These are phyloP conservation scores for Lepisosteus oculatus DNA, from an alignment of 2,113 vertebrate species.

Conservation along the genomic window DNA sequence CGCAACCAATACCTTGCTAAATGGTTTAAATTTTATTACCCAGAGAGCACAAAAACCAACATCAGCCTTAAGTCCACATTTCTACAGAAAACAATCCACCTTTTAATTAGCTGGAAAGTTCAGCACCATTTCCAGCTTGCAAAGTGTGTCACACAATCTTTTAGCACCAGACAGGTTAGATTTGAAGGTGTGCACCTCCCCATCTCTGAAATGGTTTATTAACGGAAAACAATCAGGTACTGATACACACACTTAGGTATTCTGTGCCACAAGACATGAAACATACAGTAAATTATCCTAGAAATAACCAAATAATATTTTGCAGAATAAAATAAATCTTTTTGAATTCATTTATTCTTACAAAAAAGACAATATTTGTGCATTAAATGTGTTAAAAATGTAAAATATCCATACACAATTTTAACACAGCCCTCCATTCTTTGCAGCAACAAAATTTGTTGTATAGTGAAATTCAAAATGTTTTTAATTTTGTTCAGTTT, in stretches of 20 bases:
- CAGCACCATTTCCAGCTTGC: conserved; percentile 26
- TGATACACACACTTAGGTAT: too few species aligned
- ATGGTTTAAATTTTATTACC: conserved; percentile 64
- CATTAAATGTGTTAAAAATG: too few species aligned
- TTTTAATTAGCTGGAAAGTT: conserved; percentile 45
- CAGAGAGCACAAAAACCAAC: conserved; percentile 8
- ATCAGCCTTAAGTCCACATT: conserved; percentile 46
- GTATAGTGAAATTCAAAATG: too few species aligned
- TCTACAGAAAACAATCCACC: conserved; percentile 44
- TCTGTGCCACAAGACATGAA: conserved; percentile 5
- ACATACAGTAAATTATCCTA: conserved; percentile 36
- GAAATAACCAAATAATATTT: conserved; percentile 21
- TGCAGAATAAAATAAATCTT: too few species aligned
- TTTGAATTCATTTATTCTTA: neutral
- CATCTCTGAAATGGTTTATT: conserved; percentile 1
- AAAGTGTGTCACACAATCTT: conserved; percentile 17
- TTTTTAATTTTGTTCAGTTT: too few species aligned
- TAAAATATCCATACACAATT: too few species aligned
- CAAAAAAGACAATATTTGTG: too few species aligned
- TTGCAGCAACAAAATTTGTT: too few species aligned
- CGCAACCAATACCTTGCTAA: conserved; percentile 58
- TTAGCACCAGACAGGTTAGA: conserved; percentile 41
- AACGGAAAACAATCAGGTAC: too few species aligned
- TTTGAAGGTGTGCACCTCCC: conserved; percentile 36
- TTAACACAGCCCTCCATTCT: too few species aligned